Evolutionary conservation across 1,140 invertebrate genomes (phyloP), one percentile per base, ranked within the genome.

Genomic region (Anastatus disparis): DNA sequence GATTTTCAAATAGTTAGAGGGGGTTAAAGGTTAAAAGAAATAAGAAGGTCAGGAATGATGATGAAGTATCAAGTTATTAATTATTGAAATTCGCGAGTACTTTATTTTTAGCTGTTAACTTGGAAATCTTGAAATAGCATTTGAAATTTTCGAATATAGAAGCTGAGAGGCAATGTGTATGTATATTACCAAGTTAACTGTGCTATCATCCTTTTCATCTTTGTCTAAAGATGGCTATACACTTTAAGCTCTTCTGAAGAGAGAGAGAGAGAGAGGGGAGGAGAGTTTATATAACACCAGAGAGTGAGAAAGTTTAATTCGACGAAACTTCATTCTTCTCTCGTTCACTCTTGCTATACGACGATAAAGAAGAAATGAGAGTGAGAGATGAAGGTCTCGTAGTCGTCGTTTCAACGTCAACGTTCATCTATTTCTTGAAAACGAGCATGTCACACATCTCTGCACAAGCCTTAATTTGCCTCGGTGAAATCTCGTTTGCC

Each of bases 321-420:
- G 59, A 63, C 27, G 38, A 70, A 70, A 70, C 59, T 70, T 70
- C 50, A 70, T 63, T 70, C 68, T 70, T 70, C 66, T n/a, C 44
- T 68, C 65, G 65, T 59, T 50, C 22, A 8, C 53, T 66, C 53
- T 44, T 38, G 40, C 27, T 44, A 15, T 31, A 17, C 6, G 20
- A 17, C n/a, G 17, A 44, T 3, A 17, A 17, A 35, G 24, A 29
- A 58, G 40, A 61, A 61, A 61, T 44, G 50, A 53, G 63, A 35
- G 31, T 35, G 31, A 35, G 31, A 35, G 31, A 35, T 4, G 10
- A 10, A 35, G n/a, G n/a, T n/a, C n/a, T n/a, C n/a, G n/a, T n/a
- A n/a, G n/a, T n/a, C n/a, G n/a, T n/a, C n/a, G n/a, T n/a, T n/a
- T n/a, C n/a, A n/a, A 35, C 4, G 31, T 35, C 4, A 6, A 35